phyloP scores from a whole-genome alignment of 2,797 vertebrate species.

The Acanthurus tractus region DNA sequence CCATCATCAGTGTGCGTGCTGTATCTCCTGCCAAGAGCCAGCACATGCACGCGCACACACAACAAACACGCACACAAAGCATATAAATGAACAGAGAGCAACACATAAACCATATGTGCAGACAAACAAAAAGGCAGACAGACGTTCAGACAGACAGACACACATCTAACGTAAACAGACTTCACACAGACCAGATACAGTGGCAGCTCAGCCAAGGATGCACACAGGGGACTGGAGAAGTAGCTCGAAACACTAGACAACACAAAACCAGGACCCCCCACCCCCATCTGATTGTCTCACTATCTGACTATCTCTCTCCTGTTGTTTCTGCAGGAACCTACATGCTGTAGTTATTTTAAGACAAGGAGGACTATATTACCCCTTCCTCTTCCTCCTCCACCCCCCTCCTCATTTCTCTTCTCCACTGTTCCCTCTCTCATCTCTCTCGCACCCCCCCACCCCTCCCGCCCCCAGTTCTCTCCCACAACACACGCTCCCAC shows the following conservation, averaged over 20 bases:
- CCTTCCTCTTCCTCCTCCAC: constrained; percentile 71
- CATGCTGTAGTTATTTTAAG: constrained; percentile 85
- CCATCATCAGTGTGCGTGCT: constrained; percentile 92
- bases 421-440: constrained; percentile 72
- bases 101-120: constrained; percentile 75
- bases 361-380: constrained; percentile 77
- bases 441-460: constrained; percentile 50
- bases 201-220: constrained; percentile 72
- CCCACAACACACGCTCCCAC: constrained; percentile 61
- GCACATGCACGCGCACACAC: constrained; percentile 40
- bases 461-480: constrained; percentile 59
- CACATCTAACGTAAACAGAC: constrained; percentile 76
- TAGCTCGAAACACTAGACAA: constrained; percentile 65
- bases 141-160: constrained; percentile 64
- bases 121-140: constrained; percentile 72
- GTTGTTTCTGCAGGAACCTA: constrained; percentile 80
- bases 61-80: constrained; percentile 49
- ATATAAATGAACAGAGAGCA: constrained; percentile 63
- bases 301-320: constrained; percentile 58
- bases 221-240: constrained; percentile 67
- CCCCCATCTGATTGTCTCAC: constrained; percentile 60
- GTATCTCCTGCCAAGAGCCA: constrained; percentile 89
- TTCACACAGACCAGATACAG: constrained; percentile 74
- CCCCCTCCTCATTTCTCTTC: constrained; percentile 50
- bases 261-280: constrained; percentile 60